Base-by-base conservation (phyloP, 2,888 invertebrate species). In the Caenorhabditis sp. region DNA sequence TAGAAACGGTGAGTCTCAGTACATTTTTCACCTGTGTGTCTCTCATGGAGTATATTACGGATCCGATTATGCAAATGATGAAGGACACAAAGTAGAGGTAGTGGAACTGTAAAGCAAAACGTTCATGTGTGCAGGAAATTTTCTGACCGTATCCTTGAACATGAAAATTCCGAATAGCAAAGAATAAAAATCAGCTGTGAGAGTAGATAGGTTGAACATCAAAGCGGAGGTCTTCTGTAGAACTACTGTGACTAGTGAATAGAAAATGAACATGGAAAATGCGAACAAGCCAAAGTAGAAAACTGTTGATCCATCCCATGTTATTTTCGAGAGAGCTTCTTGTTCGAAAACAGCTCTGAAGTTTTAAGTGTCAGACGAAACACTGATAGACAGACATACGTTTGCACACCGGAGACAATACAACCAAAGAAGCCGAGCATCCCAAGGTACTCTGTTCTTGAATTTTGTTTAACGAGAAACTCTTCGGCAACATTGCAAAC, bases 131-230 rank as follows among this genome's bases (percentile, higher is more conserved):
- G n/a, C n/a, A n/a, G n/a, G 84, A 20, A 6, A 24, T 35, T n/a
- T 15, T 84, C 89, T 92, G 92, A 96, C 96, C 94, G 95, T 95
- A 92, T 95, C 95, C 85, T 95, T 94, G 93, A 96, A 95, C 84
- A 95, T 94, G 89, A 95, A 94, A 92, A 96, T 95, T 85, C 96
- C 96, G 87, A 95, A 94, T 61, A 96, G 94, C 22, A 96, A 94
- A 3, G 96, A 95, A 92, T 96, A 96, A 92, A 96, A 96, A 92
- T 96, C 96, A 1, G 96, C 94, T 0, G 96, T 95, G 71, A 96
- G 93, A 78, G 96, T 94, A 11, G 95, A 95, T 85, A 96, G 93
- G 92, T 96, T 96, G 91, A 96, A 93, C 87, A 95, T 94, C 58
- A 96, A 95, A n/a, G 96, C 95, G 13, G 95, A 95, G 13, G 95